Evolutionary conservation across 2,113 vertebrate genomes (phyloP).

Genomic region (Donacobius atricapilla): DNA sequence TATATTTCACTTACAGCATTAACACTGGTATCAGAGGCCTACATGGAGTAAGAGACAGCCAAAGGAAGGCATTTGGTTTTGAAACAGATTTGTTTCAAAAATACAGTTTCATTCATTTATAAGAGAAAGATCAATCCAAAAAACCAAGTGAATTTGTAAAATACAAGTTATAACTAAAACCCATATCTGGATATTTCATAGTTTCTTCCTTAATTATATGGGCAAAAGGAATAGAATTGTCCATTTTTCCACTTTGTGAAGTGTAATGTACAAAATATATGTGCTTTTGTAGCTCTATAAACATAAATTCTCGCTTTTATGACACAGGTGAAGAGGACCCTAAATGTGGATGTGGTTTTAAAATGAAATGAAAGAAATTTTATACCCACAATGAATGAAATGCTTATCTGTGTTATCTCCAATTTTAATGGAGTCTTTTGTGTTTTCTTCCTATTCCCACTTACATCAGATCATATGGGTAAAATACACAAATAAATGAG

Average conservation of each 20-base stretch:
- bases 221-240: neutral
- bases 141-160: neutral
- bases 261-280: neutral
- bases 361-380: neutral
- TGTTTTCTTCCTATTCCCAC: neutral
- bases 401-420: neutral
- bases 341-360: neutral
- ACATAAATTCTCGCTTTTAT: neutral
- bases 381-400: neutral
- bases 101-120: neutral
- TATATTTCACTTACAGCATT: neutral
- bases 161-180: neutral
- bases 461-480: neutral
- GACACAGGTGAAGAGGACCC: neutral
- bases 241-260: neutral
- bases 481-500: conserved; percentile 28
- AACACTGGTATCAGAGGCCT: neutral
- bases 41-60: neutral
- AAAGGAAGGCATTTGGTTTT: neutral
- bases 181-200: neutral
- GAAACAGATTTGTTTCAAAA: neutral
- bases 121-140: neutral
- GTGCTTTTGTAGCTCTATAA: neutral
- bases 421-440: neutral
- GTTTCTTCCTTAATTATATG: neutral